These are phyloP conservation scores for Cephus pulcher DNA, from an alignment of 2,888 invertebrate species.

Conservation along the genomic window DNA sequence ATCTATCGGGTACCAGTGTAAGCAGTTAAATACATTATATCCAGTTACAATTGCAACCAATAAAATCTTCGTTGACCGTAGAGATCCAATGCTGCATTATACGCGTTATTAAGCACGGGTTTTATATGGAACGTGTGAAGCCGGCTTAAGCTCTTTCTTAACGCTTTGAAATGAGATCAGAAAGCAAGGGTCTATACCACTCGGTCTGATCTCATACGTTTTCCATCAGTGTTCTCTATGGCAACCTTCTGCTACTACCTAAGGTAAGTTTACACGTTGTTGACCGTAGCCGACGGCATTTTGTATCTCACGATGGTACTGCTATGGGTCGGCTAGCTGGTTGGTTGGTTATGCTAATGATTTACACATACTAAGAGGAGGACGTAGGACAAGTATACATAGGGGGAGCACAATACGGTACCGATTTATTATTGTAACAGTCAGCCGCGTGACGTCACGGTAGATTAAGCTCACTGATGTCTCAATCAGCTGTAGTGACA, in stretches of 20 bases:
- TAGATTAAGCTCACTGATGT: slow-evolving; percentile 42
- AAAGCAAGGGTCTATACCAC: not conserved
- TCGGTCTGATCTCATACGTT: not conserved
- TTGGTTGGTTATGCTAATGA: slow-evolving; percentile 59
- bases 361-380: slow-evolving; percentile 9
- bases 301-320: slow-evolving; percentile 11
- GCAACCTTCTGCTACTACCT: not conserved
- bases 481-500: slow-evolving; percentile 27
- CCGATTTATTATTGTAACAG: slow-evolving; percentile 58
- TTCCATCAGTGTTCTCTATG: not conserved
- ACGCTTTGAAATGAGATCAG: not conserved
- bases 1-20: not conserved
- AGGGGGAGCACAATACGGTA: slow-evolving; percentile 46
- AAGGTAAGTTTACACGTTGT: not conserved
- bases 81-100: not conserved
- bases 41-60: not conserved
- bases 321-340: slow-evolving; percentile 13
- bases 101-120: not conserved
- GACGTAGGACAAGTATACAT: slow-evolving; percentile 1
- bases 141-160: not conserved
- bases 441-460: slow-evolving; percentile 51
- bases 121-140: not conserved
- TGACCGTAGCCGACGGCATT: slow-evolving; percentile 9
- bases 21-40: not conserved
- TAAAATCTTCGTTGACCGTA: not conserved